Base-by-base conservation (phyloP, 2,797 vertebrate genomes). In the Eurystomus glaucurus region DNA sequence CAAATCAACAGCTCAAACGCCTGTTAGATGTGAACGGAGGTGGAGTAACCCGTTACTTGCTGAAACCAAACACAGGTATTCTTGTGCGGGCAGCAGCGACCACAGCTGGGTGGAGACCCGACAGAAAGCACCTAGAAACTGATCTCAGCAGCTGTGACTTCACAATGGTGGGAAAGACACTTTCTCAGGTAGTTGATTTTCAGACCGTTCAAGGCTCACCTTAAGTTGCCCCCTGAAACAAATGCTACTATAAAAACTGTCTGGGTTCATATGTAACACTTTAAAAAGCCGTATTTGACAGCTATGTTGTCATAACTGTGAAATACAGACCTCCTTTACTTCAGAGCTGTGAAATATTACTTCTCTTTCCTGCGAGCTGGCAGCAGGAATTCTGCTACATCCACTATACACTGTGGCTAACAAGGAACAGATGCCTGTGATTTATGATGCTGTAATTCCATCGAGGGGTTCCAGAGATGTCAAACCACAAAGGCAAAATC, bases 311-410 rank as follows among this genome's bases (percentile, higher is more conserved):
- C 94, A 74, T 79, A 85, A 65, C 89, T 72, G 87, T 89, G 89
- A 93, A 80, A 64, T 79, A 85, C 95, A 86, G 88, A 83, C 68
- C 89, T 74, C 92, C 31, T 72, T 78, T 90, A 57, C 90, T 85
- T 77, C 82, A 39, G 95, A 94, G 79, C 82, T 90, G 79, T 50
- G 95, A 82, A 90, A 80, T 58, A 65, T 28, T 52, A 54, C 90
- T 91, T 83, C 91, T 93, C 72, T 46, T 94, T 79, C 93, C 88
- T 62, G 83, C 4, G 66, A 72, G 88, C 96, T 95, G 89, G 89
- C 91, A 92, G 88, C 55, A 76, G 92, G 76, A 92, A 76, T 92
- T 83, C 91, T 80, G 75, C 90, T 94, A 43, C 25, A 69, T 31
- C 33, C 72, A 66, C 93, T 74, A 31, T 48, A 72, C 65, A 50